Evolutionary conservation across 2,797 vertebrate species (phyloP).

Genomic region (Enteromius treurensis): DNA sequence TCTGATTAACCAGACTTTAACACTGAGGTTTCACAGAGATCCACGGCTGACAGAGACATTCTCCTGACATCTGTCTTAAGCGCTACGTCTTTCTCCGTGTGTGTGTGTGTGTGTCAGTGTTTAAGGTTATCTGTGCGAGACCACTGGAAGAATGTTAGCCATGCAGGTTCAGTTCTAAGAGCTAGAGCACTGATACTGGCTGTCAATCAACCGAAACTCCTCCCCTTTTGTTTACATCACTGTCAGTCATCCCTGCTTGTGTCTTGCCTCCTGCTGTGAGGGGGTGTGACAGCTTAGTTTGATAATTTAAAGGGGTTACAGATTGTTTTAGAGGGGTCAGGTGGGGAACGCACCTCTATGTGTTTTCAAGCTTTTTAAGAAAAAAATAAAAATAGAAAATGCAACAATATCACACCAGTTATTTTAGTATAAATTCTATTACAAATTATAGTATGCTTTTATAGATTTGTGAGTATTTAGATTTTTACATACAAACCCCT

Average conservation of each 20-base stretch:
- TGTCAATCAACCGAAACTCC: constrained; percentile 37
- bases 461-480: background rate
- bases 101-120: constrained; percentile 2
- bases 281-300: constrained; percentile 30
- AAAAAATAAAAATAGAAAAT: background rate
- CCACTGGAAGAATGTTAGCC: constrained; percentile 28
- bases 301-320: constrained; percentile 10
- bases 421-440: too few species aligned
- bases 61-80: constrained; percentile 38
- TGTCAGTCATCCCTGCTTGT: constrained; percentile 42
- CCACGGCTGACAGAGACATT: constrained; percentile 18
- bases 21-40: constrained; percentile 34
- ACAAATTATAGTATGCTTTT: too few species aligned
- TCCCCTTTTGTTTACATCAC: constrained; percentile 11
- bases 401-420: background rate
- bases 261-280: constrained; percentile 20
- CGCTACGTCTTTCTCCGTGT: constrained; percentile 11
- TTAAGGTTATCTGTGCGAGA: constrained; percentile 22
- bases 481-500: background rate
- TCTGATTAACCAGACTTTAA: constrained; percentile 15
- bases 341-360: background rate
- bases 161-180: constrained; percentile 22
- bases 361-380: background rate
- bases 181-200: constrained; percentile 29
- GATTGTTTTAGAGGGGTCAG: constrained; percentile 6